Evolutionary conservation across 2,113 vertebrate species (phyloP).

Genomic region (Thalassoma bifasciatum): DNA sequence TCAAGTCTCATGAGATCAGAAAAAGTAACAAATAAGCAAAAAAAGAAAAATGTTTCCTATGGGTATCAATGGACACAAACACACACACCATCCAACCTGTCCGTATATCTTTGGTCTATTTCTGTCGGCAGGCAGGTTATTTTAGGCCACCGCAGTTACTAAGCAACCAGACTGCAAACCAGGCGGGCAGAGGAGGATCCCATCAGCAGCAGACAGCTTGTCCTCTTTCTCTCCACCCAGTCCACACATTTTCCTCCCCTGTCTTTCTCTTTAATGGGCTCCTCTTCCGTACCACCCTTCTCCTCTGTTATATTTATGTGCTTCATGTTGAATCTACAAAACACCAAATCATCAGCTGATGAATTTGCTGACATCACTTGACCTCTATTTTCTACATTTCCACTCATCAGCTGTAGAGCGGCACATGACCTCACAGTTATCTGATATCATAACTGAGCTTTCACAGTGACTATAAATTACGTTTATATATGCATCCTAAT

Average conservation of each 20-base stretch:
- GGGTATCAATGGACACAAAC: too few relatives aligned
- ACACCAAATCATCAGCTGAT: neutral
- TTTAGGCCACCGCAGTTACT: conserved; percentile 79
- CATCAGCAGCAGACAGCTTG: conserved; percentile 76
- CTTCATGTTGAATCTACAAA: conserved; percentile 8
- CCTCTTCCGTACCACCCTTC: neutral
- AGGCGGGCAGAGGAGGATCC: conserved; percentile 73
- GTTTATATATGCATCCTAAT: too few relatives aligned
- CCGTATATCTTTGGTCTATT: conserved; percentile 78
- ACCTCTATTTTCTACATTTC: neutral
- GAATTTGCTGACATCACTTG: neutral
- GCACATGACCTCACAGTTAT: too few relatives aligned
- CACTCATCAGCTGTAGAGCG: too few relatives aligned
- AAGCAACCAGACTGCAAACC: conserved; percentile 79
- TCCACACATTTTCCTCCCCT: conserved; percentile 33
- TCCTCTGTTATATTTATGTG: neutral
- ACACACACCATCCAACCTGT: conserved; percentile 16
- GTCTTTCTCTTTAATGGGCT: conserved; percentile 9
- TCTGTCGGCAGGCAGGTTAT: conserved; percentile 78
- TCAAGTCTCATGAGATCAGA: too few relatives aligned
- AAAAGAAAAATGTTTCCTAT: too few relatives aligned
- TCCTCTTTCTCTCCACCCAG: conserved; percentile 66
- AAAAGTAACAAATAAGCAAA: too few relatives aligned
- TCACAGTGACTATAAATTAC: too few relatives aligned
- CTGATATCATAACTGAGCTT: too few relatives aligned